These are phyloP conservation scores for Erinaceus europaeus DNA, from an alignment of 2,113 vertebrate genomes.

Conservation along the genomic window DNA sequence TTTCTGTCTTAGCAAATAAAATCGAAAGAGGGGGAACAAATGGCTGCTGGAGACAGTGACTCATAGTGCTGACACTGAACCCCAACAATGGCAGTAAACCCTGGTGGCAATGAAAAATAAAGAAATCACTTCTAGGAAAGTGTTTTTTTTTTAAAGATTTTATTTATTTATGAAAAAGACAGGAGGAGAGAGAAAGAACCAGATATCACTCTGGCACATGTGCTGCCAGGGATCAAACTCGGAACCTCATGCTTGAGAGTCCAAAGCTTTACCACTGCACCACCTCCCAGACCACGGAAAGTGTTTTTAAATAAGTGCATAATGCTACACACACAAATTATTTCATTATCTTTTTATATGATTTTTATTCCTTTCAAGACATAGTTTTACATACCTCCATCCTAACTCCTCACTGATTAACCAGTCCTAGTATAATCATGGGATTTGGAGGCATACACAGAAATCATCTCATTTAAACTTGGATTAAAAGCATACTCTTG, in stretches of 20 bases:
- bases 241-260: too few relatives aligned
- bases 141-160: neutral
- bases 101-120: neutral
- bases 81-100: neutral
- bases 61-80: too few relatives aligned
- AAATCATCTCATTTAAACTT: neutral
- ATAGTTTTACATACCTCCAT: neutral
- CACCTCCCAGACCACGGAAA: too few relatives aligned
- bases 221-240: too few relatives aligned
- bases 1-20: too few relatives aligned
- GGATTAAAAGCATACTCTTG: neutral
- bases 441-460: neutral
- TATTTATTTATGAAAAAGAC: too few relatives aligned
- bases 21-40: too few relatives aligned
- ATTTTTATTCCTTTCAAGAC: neutral
- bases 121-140: neutral
- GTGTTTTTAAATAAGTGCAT: neutral
- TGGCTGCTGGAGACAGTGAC: too few relatives aligned
- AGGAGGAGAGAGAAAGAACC: too few relatives aligned
- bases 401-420: neutral
- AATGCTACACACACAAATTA: neutral
- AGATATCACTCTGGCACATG: too few relatives aligned
- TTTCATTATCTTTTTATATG: neutral
- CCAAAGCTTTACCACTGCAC: too few relatives aligned
- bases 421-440: neutral